Base-by-base conservation (phyloP, 2,888 invertebrate species). In the Ptychoptera contaminata region DNA sequence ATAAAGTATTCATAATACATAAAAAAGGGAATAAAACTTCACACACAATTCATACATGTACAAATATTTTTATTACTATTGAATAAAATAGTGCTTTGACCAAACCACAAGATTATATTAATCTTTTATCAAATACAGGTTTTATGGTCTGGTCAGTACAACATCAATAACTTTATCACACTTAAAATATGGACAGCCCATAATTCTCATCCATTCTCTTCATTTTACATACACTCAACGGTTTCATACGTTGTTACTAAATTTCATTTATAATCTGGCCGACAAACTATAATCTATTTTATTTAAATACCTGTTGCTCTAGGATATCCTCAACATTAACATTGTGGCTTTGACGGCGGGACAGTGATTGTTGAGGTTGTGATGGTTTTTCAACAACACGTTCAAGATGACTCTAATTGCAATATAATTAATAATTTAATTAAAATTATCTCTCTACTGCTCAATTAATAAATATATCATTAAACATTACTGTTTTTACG, bases 361-460 rank as follows among this genome's bases (percentile, higher is more conserved):
- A 62, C 44, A 67, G 50, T 14, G 67, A 63, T 16, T 59, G 58
- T 37, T 62, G 63, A 16, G 46, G 60, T 52, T 60, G 48, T 71
- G 76, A 79, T 0, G 87, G 86, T 52, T 87, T 74, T 62, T 90
- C 87, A 47, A 90, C 76, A 59, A 92, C 90, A 56, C 83, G 82
- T 59, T 87, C 86, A 52, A 88, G 67, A 59, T 87, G 87, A 58
- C 81, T 86, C 87, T 88, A 70, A 40, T 58, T 55, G n/a, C n/a
- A 46, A 31, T 31, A 30, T 10, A 44, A 37, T 11, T 29, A 37
- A 36, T 10, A 46, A 42, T 32, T 42, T 11, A n/a, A 23, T 12
- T 16, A 5, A 32, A 42, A 36, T 36, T 16, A 36, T 23, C 23
- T 5, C 23, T 23, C n/a, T n/a, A n/a, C n/a, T n/a, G n/a, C n/a